phyloP scores from a whole-genome alignment of 2,113 vertebrate genomes.

The Salminus brasiliensis region DNA sequence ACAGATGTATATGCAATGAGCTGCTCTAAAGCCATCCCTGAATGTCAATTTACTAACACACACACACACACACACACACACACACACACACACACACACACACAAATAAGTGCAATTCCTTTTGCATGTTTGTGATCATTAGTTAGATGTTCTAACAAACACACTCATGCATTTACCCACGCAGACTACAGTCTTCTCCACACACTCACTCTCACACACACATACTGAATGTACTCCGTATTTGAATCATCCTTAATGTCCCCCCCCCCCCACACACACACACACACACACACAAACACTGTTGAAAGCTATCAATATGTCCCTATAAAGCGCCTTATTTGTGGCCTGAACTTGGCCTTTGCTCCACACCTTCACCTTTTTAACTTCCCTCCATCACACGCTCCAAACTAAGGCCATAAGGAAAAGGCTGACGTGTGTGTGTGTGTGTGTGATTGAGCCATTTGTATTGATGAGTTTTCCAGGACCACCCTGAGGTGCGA shows the following conservation, averaged over 20 bases:
- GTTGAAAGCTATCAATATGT: slow-evolving; percentile 21
- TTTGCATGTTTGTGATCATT: too few relatives aligned
- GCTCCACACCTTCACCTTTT: background rate
- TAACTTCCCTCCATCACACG: background rate
- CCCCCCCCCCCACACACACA: too few relatives aligned
- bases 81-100: background rate
- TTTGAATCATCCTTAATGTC: background rate
- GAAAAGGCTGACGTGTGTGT: slow-evolving; percentile 16
- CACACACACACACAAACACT: background rate
- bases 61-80: too few relatives aligned
- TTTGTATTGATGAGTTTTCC: slow-evolving; percentile 38
- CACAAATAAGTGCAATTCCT: background rate
- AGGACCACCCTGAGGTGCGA: slow-evolving; percentile 38
- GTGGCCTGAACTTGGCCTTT: slow-evolving; percentile 23
- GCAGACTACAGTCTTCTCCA: background rate
- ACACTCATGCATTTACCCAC: too few relatives aligned
- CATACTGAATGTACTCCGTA: background rate
- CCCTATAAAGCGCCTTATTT: background rate
- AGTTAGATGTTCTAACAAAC: too few relatives aligned
- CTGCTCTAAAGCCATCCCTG: too few relatives aligned
- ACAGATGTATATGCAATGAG: background rate
- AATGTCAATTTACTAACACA: too few relatives aligned
- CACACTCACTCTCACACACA: slow-evolving; percentile 1
- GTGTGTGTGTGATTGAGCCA: slow-evolving; percentile 18
- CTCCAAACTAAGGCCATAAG: slow-evolving; percentile 16